Evolutionary conservation across 2,797 vertebrate species (phyloP), one percentile per base, ranked within the genome.

Genomic region (Manis crassicaudata): DNA sequence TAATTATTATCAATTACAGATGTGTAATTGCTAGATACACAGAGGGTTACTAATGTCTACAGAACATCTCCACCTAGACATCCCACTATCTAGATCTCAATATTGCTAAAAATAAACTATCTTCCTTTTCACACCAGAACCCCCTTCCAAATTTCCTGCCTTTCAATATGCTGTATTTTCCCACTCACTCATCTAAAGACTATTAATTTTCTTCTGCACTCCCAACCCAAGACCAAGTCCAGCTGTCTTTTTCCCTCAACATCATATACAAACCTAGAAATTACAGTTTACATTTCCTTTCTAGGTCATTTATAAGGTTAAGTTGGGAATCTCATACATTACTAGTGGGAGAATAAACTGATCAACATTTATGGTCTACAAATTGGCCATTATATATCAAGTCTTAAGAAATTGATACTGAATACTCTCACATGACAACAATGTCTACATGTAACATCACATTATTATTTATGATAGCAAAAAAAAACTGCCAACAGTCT

Each of bases 381-480:
- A 77, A 68, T 52, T 96, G 89, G 25, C 6, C 58, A 92, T 6
- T 43, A 88, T 29, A 50, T 54, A 67, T 54, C 5, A 87, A 92
- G 10, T 18, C 13, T 80, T 75, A 96, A 94, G 89, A 85, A 97
- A 68, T 23, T 21, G 54, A 80, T 40, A 87, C 13, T 73, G 32
- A 94, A 87, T 70, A 60, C 85, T 67, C 29, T 83, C 81, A 92
- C 43, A 80, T 50, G n/a, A 70, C 23, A 90, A 94, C 43, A 91
- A 60, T 40, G 18, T 65, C 46, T n/a, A 92, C 23, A 92, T 67
- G 70, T 67, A 89, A 90, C 7, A 88, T 76, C 54, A 79, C 35
- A 92, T 32, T 65, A 86, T 76, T 96, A 94, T 50, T 92, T 95
- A 91, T 37, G 29, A 84, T n/a, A 77, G 43, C 81, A 87, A 87